phyloP scores from a whole-genome alignment of 2,888 invertebrate genomes.

The Sinelater perroti region DNA sequence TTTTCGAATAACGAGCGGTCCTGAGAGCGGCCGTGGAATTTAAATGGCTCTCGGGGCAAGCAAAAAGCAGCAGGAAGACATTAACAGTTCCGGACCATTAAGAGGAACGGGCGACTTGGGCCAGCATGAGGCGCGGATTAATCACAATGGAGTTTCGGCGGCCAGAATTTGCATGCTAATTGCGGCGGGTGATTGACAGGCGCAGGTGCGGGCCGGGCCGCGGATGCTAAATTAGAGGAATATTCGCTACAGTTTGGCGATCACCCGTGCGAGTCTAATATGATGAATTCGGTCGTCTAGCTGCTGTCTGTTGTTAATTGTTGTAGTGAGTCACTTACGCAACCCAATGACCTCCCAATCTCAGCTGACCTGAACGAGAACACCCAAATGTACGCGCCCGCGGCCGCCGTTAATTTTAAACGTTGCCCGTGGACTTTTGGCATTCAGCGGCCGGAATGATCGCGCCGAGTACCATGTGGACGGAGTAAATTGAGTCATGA shows the following conservation, averaged over 20 bases:
- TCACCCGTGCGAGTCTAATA: conserved; percentile 36
- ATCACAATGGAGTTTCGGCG: no score
- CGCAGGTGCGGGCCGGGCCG: conserved; percentile 14
- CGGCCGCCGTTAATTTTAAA: no score
- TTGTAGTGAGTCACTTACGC: conserved; percentile 37
- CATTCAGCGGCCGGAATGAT: no score
- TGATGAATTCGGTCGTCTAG: conserved; percentile 40
- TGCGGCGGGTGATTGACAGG: neutral
- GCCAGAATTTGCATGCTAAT: conserved; percentile 6
- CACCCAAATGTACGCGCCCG: conserved; percentile 25
- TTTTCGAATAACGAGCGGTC: no score
- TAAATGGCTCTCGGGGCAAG: no score
- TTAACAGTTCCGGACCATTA: no score
- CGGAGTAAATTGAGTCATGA: conserved; percentile 6
- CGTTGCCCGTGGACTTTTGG: no score
- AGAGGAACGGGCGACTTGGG: no score
- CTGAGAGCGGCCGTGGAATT: no score
- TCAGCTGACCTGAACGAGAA: conserved; percentile 38
- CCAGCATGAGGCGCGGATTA: no score
- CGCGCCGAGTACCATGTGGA: conserved; percentile 7
- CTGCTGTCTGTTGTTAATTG: conserved; percentile 40
- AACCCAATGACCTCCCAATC: conserved; percentile 42
- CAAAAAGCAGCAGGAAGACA: no score
- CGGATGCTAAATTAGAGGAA: conserved; percentile 23
- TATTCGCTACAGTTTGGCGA: conserved; percentile 28